phyloP scores from a whole-genome alignment of 2,797 vertebrate species.

The Poecilia velifera region DNA sequence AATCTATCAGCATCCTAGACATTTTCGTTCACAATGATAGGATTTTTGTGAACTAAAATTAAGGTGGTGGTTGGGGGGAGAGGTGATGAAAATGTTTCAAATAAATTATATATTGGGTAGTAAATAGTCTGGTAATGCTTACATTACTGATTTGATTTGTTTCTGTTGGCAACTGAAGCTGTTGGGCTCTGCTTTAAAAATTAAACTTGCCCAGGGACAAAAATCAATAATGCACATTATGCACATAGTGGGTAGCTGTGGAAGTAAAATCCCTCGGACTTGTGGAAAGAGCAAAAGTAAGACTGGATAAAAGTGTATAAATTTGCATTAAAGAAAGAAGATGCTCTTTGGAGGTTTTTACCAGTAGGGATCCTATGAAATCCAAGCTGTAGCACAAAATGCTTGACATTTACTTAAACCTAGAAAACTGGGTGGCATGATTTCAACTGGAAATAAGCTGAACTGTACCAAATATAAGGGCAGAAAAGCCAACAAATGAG shows the following conservation, averaged over 20 bases:
- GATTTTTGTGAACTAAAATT: neutral
- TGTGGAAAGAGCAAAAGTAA: neutral
- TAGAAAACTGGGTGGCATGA: neutral
- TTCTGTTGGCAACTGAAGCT: constrained; percentile 10
- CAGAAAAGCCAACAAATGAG: neutral
- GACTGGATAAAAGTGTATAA: constrained; percentile 24
- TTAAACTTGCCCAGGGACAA: constrained; percentile 15
- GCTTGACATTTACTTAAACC: constrained; percentile 10
- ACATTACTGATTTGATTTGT: constrained; percentile 4
- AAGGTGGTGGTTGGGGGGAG: neutral
- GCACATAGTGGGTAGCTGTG: constrained; percentile 28
- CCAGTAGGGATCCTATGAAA: constrained; percentile 34
- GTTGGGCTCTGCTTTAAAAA: constrained; percentile 11
- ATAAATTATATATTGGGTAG: neutral
- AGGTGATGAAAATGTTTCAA: neutral
- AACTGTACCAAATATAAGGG: neutral
- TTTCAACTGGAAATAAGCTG: neutral
- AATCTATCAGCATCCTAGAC: neutral
- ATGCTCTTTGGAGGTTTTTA: constrained; percentile 37
- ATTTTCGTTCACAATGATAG: neutral
- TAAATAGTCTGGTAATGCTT: neutral
- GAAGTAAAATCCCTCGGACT: constrained; percentile 9
- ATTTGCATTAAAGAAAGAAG: constrained; percentile 33
- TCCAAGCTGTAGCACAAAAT: constrained; percentile 16
- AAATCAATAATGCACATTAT: constrained; percentile 53